Evolutionary conservation across 2,113 vertebrate genomes (phyloP).

Genomic region (Dasypus novemcinctus): DNA sequence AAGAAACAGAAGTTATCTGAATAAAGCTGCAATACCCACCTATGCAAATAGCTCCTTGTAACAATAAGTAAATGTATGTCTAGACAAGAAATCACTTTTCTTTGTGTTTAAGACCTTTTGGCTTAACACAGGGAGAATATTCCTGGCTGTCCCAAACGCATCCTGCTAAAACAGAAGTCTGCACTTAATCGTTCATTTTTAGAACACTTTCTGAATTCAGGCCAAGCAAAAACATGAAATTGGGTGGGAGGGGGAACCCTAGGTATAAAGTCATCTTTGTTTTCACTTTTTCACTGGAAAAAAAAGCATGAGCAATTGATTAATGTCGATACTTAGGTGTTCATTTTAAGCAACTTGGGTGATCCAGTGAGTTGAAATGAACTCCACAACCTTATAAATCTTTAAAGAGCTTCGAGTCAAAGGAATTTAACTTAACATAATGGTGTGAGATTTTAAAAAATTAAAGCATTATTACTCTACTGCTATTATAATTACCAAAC

Average conservation of each 20-base stretch:
- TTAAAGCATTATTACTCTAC: conserved; percentile 18
- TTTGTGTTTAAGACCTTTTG: conserved; percentile 65
- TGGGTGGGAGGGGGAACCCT: background rate
- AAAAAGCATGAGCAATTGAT: conserved; percentile 17
- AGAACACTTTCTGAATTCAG: conserved; percentile 69
- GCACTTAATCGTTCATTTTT: conserved; percentile 59
- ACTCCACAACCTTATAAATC: conserved; percentile 30
- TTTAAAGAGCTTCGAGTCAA: conserved; percentile 43
- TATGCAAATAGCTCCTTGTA: conserved; percentile 29
- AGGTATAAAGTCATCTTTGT: conserved; percentile 81
- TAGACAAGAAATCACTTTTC: conserved; percentile 67
- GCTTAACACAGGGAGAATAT: conserved; percentile 48
- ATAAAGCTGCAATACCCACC: conserved; percentile 51
- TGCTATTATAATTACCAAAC: conserved; percentile 41
- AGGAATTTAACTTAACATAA: conserved; percentile 52
- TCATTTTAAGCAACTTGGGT: conserved; percentile 20
- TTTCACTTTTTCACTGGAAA: conserved; percentile 62
- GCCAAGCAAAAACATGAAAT: conserved; percentile 58
- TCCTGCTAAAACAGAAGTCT: conserved; percentile 77
- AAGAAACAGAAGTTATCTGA: conserved; percentile 25
- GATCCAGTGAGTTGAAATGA: background rate
- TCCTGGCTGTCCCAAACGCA: conserved; percentile 65
- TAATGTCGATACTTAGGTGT: conserved; percentile 26
- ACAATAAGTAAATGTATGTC: conserved; percentile 59
- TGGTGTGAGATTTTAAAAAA: conserved; percentile 39